Evolutionary conservation across 2,888 invertebrate species (phyloP), one percentile per base, ranked within the genome.

Genomic region (Spodoptera exigua): DNA sequence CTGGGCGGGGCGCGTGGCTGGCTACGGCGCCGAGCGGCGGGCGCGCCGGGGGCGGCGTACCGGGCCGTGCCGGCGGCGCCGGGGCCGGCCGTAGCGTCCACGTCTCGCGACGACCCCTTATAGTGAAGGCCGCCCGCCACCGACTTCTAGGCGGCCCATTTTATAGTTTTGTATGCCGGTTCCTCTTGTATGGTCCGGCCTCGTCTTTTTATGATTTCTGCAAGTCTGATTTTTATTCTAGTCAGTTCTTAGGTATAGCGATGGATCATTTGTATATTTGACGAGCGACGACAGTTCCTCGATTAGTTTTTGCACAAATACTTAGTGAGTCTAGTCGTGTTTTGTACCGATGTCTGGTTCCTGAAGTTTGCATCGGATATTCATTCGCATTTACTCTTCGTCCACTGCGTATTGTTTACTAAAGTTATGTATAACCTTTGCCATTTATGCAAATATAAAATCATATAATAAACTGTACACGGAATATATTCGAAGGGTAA

Each of bases 211-310:
- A 61, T 75, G 57, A 65, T 84, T 83, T 76, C 66, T 69, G 78
- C 81, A 83, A 89, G 87, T 87, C 88, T 89, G 88, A 89, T 89
- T 83, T 86, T 79, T 77, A 87, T 81, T 85, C 90, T 89, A 89
- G 90, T 90, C 89, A 74, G 71, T 80, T 80, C 78, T n/a, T 83
- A 72, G 67, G 63, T 57, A 27, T 78, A 79, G 78, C 45, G 46
- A 58, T 67, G 64, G 72, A 70, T 68, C 67, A 56, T 68, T 66
- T 67, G 64, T 56, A 66, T 73, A 43, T 64, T 61, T 36, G 60
- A 64, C 65, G 74, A 76, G 70, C 70, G 70, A 71, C 70, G 64
- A 54, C 45, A 64, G 70, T 76, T 67, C 76, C 76, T 77, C 71
- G 55, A 41, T 76, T 85, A 82, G 82, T 80, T 76, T 75, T 76